Percentiles rank a stretch among this genome's conserved stretches.
Conservation (phyloP, 2,888 invertebrate species). For the Drosophila ustulata region DNA sequence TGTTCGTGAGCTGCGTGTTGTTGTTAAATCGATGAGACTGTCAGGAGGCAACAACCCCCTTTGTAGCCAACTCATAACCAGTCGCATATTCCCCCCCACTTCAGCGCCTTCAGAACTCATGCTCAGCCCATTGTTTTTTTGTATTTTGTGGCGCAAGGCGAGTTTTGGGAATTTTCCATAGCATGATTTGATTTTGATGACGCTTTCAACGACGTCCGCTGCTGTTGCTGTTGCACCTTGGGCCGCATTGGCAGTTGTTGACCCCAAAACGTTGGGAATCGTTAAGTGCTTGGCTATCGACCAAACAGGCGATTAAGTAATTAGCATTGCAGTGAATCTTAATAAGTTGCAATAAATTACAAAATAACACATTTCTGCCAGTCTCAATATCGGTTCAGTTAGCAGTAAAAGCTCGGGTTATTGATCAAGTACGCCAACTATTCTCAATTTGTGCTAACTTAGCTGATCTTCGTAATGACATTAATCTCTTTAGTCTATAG, state of each 20-base stretch:
- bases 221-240: slow-evolving; percentile 2
- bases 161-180: slow-evolving; percentile 72
- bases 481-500: no score
- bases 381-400: background rate
- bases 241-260: background rate
- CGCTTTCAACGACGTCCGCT: slow-evolving; percentile 9
- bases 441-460: background rate
- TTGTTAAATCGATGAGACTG: slow-evolving; percentile 69
- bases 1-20: background rate
- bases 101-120: no score
- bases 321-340: background rate
- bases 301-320: background rate
- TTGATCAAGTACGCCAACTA: background rate
- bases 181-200: slow-evolving; percentile 25
- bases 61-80: slow-evolving; percentile 3
- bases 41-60: slow-evolving; percentile 46
- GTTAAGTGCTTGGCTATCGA: background rate
- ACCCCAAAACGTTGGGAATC: background rate
- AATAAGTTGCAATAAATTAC: background rate
- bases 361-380: background rate
- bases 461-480: no score
- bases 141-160: slow-evolving; percentile 1
- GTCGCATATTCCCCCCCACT: background rate
- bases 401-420: background rate
- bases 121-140: slow-evolving; percentile 11